phyloP scores from a whole-genome alignment of 64 coral and sea anemone species.

The Hydrozoanthus tunicans region DNA sequence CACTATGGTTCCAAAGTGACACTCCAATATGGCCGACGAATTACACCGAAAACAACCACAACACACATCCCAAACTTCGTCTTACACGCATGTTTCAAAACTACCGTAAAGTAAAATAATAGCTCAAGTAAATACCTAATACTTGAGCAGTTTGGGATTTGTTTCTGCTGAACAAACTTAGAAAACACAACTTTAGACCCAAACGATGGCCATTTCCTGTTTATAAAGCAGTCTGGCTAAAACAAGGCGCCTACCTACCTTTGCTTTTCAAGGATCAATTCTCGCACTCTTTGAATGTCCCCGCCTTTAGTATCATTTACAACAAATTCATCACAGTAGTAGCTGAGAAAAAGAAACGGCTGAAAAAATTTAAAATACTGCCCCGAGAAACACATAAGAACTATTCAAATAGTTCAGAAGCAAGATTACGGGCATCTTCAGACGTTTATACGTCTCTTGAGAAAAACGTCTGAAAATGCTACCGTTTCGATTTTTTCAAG shows the following conservation, averaged over 20 bases:
- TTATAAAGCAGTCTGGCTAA: background rate
- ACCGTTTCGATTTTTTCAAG: background rate
- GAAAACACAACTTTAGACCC: background rate
- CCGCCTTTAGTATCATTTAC: slow-evolving; percentile 93
- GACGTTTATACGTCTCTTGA: background rate
- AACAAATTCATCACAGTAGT: slow-evolving; percentile 96
- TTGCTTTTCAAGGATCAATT: slow-evolving; percentile 83
- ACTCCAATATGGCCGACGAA: slow-evolving; percentile 74
- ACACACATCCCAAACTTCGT: background rate
- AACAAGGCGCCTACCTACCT: slow-evolving; percentile 48
- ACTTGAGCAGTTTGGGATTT: background rate
- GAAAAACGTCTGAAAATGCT: background rate
- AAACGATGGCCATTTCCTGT: slow-evolving; percentile 12
- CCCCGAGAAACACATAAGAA: background rate
- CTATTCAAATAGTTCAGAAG: background rate
- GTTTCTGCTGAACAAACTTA: background rate
- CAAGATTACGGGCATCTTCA: too few relatives aligned
- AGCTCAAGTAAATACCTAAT: background rate
- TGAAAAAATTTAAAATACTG: background rate
- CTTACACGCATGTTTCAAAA: background rate
- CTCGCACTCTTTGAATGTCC: slow-evolving; percentile 86
- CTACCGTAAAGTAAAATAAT: background rate
- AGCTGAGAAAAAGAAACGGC: slow-evolving; percentile 56
- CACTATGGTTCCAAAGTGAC: slow-evolving; percentile 13
- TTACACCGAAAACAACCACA: slow-evolving; percentile 36